A percentile compares a stretch with the other conserved stretches of the same genome.
phyloP scores from a whole-genome alignment of 2,797 vertebrate species.

The Aselliscus stoliczkanus region DNA sequence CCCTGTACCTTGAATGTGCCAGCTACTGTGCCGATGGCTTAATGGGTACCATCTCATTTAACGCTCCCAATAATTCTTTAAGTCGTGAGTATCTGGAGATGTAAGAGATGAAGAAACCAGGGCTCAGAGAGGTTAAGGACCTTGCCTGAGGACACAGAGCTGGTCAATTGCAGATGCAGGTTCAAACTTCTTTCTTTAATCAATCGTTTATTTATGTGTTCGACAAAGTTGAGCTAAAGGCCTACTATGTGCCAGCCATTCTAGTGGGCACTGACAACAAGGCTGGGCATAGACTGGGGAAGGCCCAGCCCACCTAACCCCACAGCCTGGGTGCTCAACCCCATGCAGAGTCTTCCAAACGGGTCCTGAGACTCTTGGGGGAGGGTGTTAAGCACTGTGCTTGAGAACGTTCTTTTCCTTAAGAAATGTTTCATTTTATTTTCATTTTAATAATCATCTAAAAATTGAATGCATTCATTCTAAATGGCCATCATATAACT shows the following conservation, averaged over 20 bases:
- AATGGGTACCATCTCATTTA: background rate
- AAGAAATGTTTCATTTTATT: constrained; percentile 15
- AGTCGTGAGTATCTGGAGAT: background rate
- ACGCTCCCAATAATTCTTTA: background rate
- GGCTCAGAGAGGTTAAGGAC: background rate
- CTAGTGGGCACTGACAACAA: background rate
- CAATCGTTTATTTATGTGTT: background rate
- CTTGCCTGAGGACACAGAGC: background rate
- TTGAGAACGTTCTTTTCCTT: background rate
- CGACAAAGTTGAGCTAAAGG: background rate
- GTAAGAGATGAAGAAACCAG: background rate
- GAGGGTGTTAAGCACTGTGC: background rate
- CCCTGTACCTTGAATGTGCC: background rate
- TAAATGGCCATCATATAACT: background rate
- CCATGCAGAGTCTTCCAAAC: background rate
- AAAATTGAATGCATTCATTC: background rate
- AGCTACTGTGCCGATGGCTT: background rate
- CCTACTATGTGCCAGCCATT: background rate
- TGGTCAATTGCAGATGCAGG: background rate
- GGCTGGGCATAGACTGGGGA: background rate
- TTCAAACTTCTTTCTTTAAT: background rate
- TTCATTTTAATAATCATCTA: constrained; percentile 31
- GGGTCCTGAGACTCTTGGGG: background rate
- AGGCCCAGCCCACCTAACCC: background rate
- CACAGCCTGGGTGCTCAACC: background rate